Conservation (phyloP, 2,888 invertebrate genomes). For the Neocrepidodera transversa region DNA sequence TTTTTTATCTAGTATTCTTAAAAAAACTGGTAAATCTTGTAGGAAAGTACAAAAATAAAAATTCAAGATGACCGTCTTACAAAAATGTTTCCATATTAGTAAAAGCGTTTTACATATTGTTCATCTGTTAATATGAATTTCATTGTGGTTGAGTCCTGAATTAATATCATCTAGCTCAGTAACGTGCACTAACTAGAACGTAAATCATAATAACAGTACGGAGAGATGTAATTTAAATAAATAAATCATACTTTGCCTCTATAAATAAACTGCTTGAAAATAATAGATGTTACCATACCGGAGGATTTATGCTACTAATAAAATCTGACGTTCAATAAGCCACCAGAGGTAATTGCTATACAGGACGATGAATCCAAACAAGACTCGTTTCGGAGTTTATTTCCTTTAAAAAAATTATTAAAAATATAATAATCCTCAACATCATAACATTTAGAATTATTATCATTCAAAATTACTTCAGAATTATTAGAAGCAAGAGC, state of each 20-base stretch:
- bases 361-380: not conserved
- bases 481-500: too few species aligned
- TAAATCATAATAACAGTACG: conserved; percentile 41
- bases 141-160: conserved; percentile 29
- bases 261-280: conserved; percentile 46
- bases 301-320: conserved; percentile 46
- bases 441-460: too few species aligned
- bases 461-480: too few species aligned
- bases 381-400: too few species aligned
- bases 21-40: too few species aligned
- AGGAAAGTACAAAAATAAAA: too few species aligned
- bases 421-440: too few species aligned
- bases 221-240: conserved; percentile 47
- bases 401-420: too few species aligned
- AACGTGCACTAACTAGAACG: conserved; percentile 36
- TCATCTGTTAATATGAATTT: conserved; percentile 33
- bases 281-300: conserved; percentile 43
- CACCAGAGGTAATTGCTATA: conserved; percentile 20
- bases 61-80: too few species aligned
- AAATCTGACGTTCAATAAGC: conserved; percentile 42
- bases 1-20: too few species aligned
- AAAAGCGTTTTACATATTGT: conserved; percentile 28
- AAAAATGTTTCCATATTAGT: too few species aligned
- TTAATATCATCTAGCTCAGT: conserved; percentile 34
- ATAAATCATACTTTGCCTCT: conserved; percentile 46